Percentiles rank a stretch among this genome's conserved stretches.
Conservation (phyloP, 2,113 vertebrate genomes). For the Coracopsis vasa region DNA sequence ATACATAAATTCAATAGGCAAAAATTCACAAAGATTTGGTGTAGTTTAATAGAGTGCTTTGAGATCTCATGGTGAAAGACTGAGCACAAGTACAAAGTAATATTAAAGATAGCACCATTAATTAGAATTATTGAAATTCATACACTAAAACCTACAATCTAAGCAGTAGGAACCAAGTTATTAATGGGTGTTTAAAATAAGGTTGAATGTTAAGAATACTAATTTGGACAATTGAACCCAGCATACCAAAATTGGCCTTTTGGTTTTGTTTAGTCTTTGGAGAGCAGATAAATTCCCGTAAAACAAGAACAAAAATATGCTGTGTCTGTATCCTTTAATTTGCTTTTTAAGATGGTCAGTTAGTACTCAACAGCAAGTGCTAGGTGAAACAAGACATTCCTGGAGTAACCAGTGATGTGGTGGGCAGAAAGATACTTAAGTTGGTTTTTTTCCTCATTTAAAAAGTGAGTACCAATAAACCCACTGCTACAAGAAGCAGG, state of each 20-base stretch:
- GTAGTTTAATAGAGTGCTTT: neutral
- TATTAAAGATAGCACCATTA: neutral
- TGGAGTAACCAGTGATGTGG: neutral
- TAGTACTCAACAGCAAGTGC: neutral
- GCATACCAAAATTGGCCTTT: neutral
- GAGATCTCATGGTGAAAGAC: conserved; percentile 38
- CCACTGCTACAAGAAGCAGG: rapidly evolving
- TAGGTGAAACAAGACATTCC: neutral
- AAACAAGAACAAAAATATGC: neutral
- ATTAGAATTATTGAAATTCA: conserved; percentile 37
- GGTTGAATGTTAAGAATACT: neutral
- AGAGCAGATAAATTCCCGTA: neutral
- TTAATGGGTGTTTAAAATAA: conserved; percentile 2
- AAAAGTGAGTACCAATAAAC: neutral
- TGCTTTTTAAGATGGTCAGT: neutral
- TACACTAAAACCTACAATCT: conserved; percentile 8
- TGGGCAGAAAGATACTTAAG: neutral
- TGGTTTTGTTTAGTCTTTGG: neutral
- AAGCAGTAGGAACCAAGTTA: conserved; percentile 3
- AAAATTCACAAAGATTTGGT: conserved; percentile 23
- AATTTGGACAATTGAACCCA: neutral
- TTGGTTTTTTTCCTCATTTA: neutral
- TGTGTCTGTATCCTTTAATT: neutral
- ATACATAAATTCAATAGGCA: neutral
- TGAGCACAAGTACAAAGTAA: conserved; percentile 19